Conservation (phyloP, 2,797 vertebrate genomes). For the Sciaenops ocellatus region DNA sequence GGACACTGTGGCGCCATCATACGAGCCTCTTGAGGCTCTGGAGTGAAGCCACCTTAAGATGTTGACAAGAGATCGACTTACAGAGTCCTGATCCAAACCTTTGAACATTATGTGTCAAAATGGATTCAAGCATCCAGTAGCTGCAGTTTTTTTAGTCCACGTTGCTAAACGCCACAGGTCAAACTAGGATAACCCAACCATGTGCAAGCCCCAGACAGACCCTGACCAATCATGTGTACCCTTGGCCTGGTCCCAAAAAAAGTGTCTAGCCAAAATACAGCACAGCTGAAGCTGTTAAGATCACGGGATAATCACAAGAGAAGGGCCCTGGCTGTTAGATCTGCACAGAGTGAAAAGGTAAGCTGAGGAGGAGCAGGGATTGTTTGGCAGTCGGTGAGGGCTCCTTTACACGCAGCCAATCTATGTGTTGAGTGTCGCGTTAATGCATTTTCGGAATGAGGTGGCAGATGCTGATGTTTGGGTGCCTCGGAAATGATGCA, state of each 20-base stretch:
- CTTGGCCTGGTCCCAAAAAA: conserved; percentile 67
- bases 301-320: conserved; percentile 79
- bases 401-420: conserved; percentile 37
- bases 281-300: conserved; percentile 80
- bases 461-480: conserved; percentile 49
- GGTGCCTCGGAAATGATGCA: conserved; percentile 35
- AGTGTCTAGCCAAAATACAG: conserved; percentile 77
- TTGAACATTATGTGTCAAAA: conserved; percentile 29
- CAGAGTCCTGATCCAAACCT: conserved; percentile 22
- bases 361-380: conserved; percentile 54
- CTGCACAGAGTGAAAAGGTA: conserved; percentile 58
- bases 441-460: conserved; percentile 57
- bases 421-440: conserved; percentile 36
- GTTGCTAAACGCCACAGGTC: conserved; percentile 46
- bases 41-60: conserved; percentile 9
- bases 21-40: conserved; percentile 5
- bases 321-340: conserved; percentile 57
- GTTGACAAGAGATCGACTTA: conserved; percentile 31
- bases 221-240: conserved; percentile 69
- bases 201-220: conserved; percentile 61
- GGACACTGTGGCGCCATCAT: conserved; percentile 44
- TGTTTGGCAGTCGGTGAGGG: conserved; percentile 40
- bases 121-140: conserved; percentile 13
- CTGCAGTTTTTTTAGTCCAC: conserved; percentile 7
- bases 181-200: conserved; percentile 65